Percentiles rank a stretch among this genome's conserved stretches.
Conservation (phyloP, 2,888 invertebrate species). For the Zhuqinia jingwanae region DNA sequence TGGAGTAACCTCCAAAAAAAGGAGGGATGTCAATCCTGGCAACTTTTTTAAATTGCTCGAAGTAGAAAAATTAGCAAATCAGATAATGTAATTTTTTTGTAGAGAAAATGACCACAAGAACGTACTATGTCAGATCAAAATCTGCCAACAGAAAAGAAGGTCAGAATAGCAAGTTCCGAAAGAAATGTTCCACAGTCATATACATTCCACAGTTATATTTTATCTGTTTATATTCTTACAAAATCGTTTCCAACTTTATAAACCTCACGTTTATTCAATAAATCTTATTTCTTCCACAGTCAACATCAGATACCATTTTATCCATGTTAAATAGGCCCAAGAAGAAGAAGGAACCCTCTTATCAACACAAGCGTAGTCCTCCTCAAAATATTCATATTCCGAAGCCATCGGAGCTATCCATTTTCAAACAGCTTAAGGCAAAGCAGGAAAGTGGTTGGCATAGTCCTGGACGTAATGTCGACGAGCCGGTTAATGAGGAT, state of each 20-base stretch:
- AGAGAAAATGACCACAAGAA: not conserved
- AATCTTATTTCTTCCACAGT: too few species aligned
- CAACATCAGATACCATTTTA: too few species aligned
- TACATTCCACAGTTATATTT: too few species aligned
- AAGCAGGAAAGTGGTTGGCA: not conserved
- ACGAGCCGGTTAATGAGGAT: not conserved
- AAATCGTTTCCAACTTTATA: not conserved
- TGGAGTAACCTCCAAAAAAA: too few species aligned
- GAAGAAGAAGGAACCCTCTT: too few species aligned
- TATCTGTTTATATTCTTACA: too few species aligned
- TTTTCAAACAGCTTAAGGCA: slow-evolving; percentile 12
- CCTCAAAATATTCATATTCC: not conserved
- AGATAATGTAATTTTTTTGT: not conserved
- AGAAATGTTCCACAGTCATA: not conserved
- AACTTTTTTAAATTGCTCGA: too few species aligned
- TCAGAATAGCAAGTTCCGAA: not conserved
- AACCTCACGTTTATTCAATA: too few species aligned
- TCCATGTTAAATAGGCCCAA: too few species aligned
- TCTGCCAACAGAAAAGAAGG: not conserved
- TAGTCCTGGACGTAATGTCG: not conserved
- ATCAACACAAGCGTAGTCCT: not conserved
- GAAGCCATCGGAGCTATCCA: not conserved
- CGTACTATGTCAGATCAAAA: not conserved
- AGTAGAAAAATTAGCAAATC: not conserved
- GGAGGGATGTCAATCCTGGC: too few species aligned